Base-by-base conservation (phyloP, 2,797 vertebrate species). In the Euphonia xanthogaster region DNA sequence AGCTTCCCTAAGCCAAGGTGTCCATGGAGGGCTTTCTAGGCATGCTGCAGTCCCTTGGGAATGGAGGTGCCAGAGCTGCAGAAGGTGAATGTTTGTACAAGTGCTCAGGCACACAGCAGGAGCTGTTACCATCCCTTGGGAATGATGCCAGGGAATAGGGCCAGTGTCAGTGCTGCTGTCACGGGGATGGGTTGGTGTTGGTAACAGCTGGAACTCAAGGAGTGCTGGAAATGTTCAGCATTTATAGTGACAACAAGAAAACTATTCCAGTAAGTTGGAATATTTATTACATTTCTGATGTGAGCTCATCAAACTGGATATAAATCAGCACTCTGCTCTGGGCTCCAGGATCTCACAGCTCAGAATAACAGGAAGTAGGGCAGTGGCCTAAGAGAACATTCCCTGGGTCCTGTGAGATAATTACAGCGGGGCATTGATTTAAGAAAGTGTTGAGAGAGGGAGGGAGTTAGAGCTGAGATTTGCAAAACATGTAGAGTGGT, bases 261-360 rank as follows among this genome's bases (percentile, higher is more conserved):
- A 33, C 1, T 0, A 0, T 7, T 68, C 39, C 15, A 44, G 0
- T 57, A 55, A 27, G 6, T 72, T 75, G 18, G 44, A 73, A 9
- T 39, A 35, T 78, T 78, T 62, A 28, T 60, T 63, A 5, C 17
- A 1, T 72, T 79, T 90, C 45, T 79, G 30, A 24, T 79, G 45
- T 17, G 31, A 3, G 15, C 16, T 58, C 78, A 65, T 39, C 63
- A 33, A 35, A 44, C 17, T 42, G 50, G 42, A 60, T 81, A 31
- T 61, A 40, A 40, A 68, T 9, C 30, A 65, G 27, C 22, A 12
- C 51, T 75, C 48, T 83, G 24, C 48, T 74, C 50, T 73, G 17
- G 3, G 57, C 58, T 81, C 33, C 35, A 15, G 30, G 17, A 58
- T 72, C 70, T 90, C 45, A 20, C 42, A 63, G 10, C 14, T 7